Evolutionary conservation across 2,113 vertebrate species (phyloP), one percentile per base, ranked within the genome.

Genomic region (Melanerpes formicivorus): DNA sequence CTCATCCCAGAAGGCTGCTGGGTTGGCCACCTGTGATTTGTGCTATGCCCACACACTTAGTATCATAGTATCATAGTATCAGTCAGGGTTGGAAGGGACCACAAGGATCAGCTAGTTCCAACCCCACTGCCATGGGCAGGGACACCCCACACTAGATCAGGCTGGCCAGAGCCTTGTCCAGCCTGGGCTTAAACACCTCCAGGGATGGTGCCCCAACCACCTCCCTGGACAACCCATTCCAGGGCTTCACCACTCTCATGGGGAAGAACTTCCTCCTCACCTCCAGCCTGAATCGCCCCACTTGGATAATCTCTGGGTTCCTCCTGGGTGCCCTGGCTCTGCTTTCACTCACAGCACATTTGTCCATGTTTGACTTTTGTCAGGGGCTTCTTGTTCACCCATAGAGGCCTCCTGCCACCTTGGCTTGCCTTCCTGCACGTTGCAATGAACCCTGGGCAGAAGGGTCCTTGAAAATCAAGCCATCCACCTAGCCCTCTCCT

Each of bases 371-470:
- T 30, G 29, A 34, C 26, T 27, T 73, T 67, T 73, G 67, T 44
- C 34, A 63, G 67, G 18, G 86, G 48, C 48, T 87, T 37, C 16
- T 79, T 59, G 17, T 34, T 40, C 71, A 56, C 4, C 37, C 25
- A 15, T 11, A 22, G 6, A 21, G 17, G 9, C 3, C 12, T 87
- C 55, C n/a, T 65, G 66, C 12, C n/a, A 62, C 50, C 63, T 76
- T 11, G 65, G 44, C 32, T 58, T 60, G 76, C 44, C n/a, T 40
- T 54, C 19, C n/a, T 66, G 60, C 44, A 14, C 8, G 18, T 25
- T 19, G 8, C 69, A 48, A 1, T 10, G 54, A 86, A 44, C n/a
- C 48, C 42, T 0, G 0, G 56, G 62, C 52, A 63, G 42, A 13
- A 4, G 13, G 13, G 52, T 29, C 32, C 72, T 37, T 78, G 48